A percentile compares a stretch with the other conserved stretches of the same genome.
Conservation (phyloP, 2,113 vertebrate genomes). For the crab-eating macaque (Macaca fascicularis) region DNA sequence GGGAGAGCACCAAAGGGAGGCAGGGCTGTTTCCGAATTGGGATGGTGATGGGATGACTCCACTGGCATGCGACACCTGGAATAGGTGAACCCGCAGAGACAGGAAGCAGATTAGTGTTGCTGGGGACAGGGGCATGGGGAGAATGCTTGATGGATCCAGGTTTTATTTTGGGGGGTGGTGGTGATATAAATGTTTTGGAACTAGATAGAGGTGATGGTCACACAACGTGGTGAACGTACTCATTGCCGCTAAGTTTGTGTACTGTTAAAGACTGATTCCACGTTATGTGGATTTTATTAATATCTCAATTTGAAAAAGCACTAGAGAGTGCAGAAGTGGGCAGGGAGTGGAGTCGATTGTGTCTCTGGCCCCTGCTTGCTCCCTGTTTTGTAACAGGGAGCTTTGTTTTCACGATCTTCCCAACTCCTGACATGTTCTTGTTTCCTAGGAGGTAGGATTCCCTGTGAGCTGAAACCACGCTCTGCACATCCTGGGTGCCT, state of each 20-base stretch:
- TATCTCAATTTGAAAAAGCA: not conserved
- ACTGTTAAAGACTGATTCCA: not conserved
- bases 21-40: not conserved
- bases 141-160: not conserved
- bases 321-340: not conserved
- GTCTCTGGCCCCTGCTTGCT: not conserved
- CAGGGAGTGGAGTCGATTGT: not conserved
- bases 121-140: not conserved
- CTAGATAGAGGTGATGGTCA: not conserved
- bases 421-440: not conserved
- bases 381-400: not conserved
- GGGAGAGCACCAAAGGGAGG: not conserved
- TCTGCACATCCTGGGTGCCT: not conserved
- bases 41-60: not conserved
- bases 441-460: not conserved
- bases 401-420: not conserved
- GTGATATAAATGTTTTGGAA: slow-evolving; percentile 10
- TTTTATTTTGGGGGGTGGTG: not conserved
- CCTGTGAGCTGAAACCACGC: not conserved
- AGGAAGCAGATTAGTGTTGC: not conserved
- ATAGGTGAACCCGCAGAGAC: not conserved
- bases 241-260: not conserved
- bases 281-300: not conserved
- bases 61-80: not conserved
- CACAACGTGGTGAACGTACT: not conserved